phyloP scores from a whole-genome alignment of 2,888 invertebrate species.

The Vanessa cardui region DNA sequence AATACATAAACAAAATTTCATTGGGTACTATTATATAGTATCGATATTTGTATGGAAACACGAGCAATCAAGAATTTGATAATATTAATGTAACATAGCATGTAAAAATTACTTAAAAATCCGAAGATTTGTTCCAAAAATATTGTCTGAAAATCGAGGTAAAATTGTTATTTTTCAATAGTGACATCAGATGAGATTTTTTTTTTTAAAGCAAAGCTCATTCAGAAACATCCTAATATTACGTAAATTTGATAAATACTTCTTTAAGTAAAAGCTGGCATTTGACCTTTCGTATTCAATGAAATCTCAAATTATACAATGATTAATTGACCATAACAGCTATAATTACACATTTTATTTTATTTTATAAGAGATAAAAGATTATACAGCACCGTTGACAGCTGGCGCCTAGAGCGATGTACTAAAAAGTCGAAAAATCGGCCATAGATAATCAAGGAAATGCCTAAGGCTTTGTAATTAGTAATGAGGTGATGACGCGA shows the following conservation, averaged over 20 bases:
- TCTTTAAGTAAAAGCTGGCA: constrained; percentile 12
- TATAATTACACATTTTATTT: constrained; percentile 66
- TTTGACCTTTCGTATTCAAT: constrained; percentile 45
- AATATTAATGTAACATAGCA: too few species aligned
- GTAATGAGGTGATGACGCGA: constrained; percentile 25
- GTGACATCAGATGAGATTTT: too few species aligned
- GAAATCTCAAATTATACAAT: constrained; percentile 64
- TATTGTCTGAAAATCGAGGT: too few species aligned
- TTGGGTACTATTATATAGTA: too few species aligned
- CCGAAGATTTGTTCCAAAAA: too few species aligned
- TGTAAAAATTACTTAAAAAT: too few species aligned
- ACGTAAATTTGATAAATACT: neutral
- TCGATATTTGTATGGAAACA: too few species aligned
- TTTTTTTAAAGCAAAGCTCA: neutral
- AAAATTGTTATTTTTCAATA: too few species aligned
- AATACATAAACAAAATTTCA: too few species aligned
- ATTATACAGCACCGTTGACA: constrained; percentile 43
- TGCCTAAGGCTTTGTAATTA: constrained; percentile 37
- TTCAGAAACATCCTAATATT: neutral
- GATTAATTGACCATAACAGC: constrained; percentile 65
- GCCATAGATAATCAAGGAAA: constrained; percentile 45
- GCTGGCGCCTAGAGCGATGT: constrained; percentile 55
- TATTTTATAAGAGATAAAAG: constrained; percentile 56
- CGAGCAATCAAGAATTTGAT: too few species aligned
- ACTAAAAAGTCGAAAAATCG: constrained; percentile 54